A percentile compares a stretch with the other conserved stretches of the same genome.
Conservation (phyloP, 30 jellyfish, hydroid and myxozoan species). For the Cassiopea andromeda region DNA sequence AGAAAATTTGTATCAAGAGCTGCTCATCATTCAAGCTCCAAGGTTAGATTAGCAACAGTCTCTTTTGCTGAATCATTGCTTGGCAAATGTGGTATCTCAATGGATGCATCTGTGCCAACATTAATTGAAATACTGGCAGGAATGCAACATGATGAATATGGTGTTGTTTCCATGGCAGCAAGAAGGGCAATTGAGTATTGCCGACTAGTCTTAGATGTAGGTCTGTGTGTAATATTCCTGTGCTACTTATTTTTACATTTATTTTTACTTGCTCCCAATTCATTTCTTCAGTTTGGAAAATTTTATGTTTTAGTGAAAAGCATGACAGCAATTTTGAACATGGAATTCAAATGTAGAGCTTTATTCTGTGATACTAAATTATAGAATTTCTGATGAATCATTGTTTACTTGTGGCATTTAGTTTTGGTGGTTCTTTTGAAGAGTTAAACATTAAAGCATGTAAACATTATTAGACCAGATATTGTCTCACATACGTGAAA, state of each 20-base stretch:
- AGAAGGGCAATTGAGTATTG: slow-evolving; percentile 26
- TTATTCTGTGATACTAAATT: too few species aligned
- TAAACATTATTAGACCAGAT: too few species aligned
- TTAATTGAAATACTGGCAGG: slow-evolving; percentile 72
- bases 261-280: too few species aligned
- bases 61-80: slow-evolving; percentile 40
- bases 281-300: too few species aligned
- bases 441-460: too few species aligned
- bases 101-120: slow-evolving; percentile 44
- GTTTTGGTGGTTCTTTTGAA: too few species aligned
- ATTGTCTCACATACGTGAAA: too few species aligned
- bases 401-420: too few species aligned
- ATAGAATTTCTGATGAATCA: too few species aligned
- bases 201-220: neutral
- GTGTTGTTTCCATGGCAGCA: slow-evolving; percentile 44
- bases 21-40: slow-evolving; percentile 46
- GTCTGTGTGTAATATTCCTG: neutral
- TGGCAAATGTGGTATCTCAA: slow-evolving; percentile 41
- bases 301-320: too few species aligned
- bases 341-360: too few species aligned
- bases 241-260: neutral
- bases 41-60: slow-evolving; percentile 60
- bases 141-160: slow-evolving; percentile 72
- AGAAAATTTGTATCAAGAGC: slow-evolving; percentile 61
- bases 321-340: too few species aligned